These are phyloP conservation scores for Meteorus colon DNA, from an alignment of 2,888 invertebrate species.

Conservation along the genomic window DNA sequence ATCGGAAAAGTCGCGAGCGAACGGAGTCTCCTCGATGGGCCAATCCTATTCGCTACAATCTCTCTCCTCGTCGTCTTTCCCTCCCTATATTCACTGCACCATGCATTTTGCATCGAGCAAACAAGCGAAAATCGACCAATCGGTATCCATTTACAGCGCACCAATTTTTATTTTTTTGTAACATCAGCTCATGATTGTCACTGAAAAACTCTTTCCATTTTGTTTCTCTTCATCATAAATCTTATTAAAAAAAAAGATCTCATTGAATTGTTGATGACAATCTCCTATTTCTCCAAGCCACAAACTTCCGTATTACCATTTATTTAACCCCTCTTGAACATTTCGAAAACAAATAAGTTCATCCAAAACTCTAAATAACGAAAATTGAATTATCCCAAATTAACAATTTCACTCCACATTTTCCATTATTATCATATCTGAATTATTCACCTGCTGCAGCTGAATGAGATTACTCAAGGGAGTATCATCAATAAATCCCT, in stretches of 20 bases:
- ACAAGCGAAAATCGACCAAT: conserved; percentile 57
- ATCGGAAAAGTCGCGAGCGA: conserved; percentile 69
- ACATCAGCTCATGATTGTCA: neutral
- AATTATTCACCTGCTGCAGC: neutral
- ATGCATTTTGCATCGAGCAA: conserved; percentile 54
- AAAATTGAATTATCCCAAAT: neutral
- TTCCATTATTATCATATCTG: neutral
- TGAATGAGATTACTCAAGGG: neutral
- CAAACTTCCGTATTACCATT: too few relatives aligned
- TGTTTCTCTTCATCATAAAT: too few relatives aligned
- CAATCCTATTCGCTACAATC: conserved; percentile 53
- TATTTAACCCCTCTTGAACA: too few relatives aligned
- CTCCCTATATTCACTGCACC: conserved; percentile 17
- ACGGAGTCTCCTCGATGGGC: conserved; percentile 52
- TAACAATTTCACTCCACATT: too few relatives aligned
- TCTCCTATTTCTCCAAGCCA: too few relatives aligned
- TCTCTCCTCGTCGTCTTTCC: conserved; percentile 44
- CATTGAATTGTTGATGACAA: too few relatives aligned
- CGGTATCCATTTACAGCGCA: conserved; percentile 45
- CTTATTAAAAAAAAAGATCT: too few relatives aligned
- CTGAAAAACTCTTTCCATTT: neutral
- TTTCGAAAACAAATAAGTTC: too few relatives aligned
- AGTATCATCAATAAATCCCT: conserved; percentile 5
- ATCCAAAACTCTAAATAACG: neutral
- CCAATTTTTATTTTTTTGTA: conserved; percentile 39